A percentile compares a stretch with the other conserved stretches of the same genome.
These are phyloP conservation scores for Brachyptera putata DNA, from an alignment of 2,888 invertebrate genomes.

Conservation along the genomic window DNA sequence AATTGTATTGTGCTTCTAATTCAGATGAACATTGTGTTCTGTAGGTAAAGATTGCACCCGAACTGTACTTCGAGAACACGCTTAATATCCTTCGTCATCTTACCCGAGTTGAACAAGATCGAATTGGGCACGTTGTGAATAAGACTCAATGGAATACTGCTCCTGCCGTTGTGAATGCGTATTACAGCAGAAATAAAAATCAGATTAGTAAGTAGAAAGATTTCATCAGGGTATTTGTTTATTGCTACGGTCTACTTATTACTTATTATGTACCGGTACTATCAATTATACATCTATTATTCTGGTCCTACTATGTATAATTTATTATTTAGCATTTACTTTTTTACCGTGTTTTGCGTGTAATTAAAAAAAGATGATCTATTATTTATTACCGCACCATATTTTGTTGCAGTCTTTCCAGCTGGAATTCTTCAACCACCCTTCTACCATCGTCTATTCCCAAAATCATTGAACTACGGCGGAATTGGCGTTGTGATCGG, in stretches of 20 bases:
- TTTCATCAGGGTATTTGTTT: no score
- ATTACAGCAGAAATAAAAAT: constrained; percentile 91
- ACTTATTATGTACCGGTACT: no score
- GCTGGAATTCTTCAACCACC: constrained; percentile 93
- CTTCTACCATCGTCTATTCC: constrained; percentile 84
- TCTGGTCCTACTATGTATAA: no score
- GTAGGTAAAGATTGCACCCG: constrained; percentile 59
- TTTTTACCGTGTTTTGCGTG: no score
- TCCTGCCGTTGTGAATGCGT: constrained; percentile 91
- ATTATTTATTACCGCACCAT: constrained; percentile 10
- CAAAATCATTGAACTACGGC: constrained; percentile 76
- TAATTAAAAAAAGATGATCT: constrained; percentile 17
- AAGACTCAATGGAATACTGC: constrained; percentile 79
- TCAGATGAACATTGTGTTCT: no score
- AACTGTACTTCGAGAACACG: constrained; percentile 78
- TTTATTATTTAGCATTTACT: no score
- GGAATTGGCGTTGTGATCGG: constrained; percentile 88
- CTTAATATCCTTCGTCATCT: constrained; percentile 69
- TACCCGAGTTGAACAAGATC: constrained; percentile 64
- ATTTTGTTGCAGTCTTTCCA: constrained; percentile 64
- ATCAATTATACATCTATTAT: no score
- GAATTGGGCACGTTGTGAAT: constrained; percentile 67
- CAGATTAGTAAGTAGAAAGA: constrained; percentile 64
- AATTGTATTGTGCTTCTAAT: no score
- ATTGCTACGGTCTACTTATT: no score